Base-by-base conservation (phyloP, 1,140 invertebrate species). In the Galendromus occidentalis region DNA sequence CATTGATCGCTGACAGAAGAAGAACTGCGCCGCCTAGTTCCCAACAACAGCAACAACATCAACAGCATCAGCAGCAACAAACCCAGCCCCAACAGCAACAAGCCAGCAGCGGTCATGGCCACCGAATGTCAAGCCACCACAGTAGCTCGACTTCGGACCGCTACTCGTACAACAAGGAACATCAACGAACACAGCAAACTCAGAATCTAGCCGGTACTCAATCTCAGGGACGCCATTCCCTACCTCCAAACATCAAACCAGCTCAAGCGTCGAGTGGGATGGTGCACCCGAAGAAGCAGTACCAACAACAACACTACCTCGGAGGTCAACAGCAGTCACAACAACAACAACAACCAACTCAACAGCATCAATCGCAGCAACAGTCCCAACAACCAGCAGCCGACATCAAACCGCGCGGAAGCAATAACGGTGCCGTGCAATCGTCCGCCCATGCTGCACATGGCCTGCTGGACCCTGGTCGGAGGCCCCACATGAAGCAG, bases 321-420 rank as follows among this genome's bases (percentile, higher is more conserved):
- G 33, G 33, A 39, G 25, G 30, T 20, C 66, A 67, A 47, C 39
- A 67, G 33, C 67, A 67, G 33, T 22, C 12, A 25, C 39, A 65
- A 29, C 30, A 64, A n/a, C 65, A 67, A 39, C 66, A 66, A 59
- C 66, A 66, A 42, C 66, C 30, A 66, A n/a, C 64, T 63, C 39
- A 59, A 67, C 25, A 4, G 22, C 2, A 17, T 9, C 51, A 59
- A 33, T 14, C 4, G 14, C 51, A 59, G 2, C 51, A 59, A 33
- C 51, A 14, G 14, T 4, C 4, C 4, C 33, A 39, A 39, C 33
- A 39, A 39, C 33, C 33, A 9, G 33, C 33, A 4, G 33, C 9
- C 4, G 33, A 39, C 33, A 39, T 9, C 4, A 39, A 39, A 39
- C 33, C 33, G 33, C 33, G 33, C 9, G 51, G 14, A 59, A 1